Percentiles rank a stretch among this genome's conserved stretches.
Evolutionary conservation across 2,888 invertebrate species (phyloP).

Genomic region (Chelonus formosanus): DNA sequence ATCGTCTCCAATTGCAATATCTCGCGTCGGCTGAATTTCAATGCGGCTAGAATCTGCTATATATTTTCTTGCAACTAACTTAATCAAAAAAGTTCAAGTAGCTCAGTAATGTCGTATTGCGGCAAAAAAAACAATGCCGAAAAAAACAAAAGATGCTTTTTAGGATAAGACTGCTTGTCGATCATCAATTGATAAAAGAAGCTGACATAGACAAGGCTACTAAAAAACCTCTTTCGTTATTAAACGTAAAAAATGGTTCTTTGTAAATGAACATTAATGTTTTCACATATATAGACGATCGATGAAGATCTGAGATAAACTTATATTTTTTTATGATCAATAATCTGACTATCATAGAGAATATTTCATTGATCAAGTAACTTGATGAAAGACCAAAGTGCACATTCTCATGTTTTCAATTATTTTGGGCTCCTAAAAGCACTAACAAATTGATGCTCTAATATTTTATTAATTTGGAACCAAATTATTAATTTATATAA

Average conservation of each 20-base stretch:
- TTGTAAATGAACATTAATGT: too few relatives aligned
- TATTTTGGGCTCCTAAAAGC: too few relatives aligned
- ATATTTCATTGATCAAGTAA: constrained; percentile 19
- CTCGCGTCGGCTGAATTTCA: constrained; percentile 40
- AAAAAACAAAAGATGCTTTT: not conserved
- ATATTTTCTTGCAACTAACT: not conserved
- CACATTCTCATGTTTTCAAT: not conserved
- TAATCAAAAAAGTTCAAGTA: too few relatives aligned
- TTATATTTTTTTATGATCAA: constrained; percentile 19
- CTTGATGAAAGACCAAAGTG: constrained; percentile 33
- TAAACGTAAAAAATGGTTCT: too few relatives aligned
- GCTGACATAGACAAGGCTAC: too few relatives aligned
- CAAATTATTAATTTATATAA: too few relatives aligned
- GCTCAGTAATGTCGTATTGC: not conserved
- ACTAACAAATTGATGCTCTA: too few relatives aligned
- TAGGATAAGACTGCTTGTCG: too few relatives aligned
- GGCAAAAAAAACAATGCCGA: constrained; percentile 2
- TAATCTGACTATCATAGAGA: constrained; percentile 11
- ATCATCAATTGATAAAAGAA: constrained; percentile 1
- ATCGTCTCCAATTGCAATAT: constrained; percentile 31
- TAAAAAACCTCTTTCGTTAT: too few relatives aligned
- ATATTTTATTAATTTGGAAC: too few relatives aligned
- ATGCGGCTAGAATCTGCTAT: constrained; percentile 30
- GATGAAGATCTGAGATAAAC: not conserved
- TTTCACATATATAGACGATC: too few relatives aligned